These are phyloP conservation scores for Oreochromis mossambicus DNA, from an alignment of 2,797 vertebrate genomes.

Conservation along the genomic window DNA sequence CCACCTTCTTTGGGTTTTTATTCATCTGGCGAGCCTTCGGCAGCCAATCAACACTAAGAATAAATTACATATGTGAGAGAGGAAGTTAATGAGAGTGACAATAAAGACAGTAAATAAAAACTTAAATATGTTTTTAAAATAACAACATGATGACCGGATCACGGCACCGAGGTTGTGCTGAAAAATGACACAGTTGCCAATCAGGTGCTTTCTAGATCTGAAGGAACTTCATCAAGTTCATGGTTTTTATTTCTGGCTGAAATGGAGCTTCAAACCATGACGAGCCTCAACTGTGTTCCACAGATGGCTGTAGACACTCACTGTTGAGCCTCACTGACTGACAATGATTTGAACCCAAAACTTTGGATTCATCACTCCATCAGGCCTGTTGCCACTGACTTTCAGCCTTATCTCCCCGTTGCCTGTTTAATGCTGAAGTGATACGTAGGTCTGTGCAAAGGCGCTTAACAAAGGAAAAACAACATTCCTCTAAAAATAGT, in stretches of 20 bases:
- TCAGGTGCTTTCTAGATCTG: neutral
- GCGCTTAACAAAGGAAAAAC: neutral
- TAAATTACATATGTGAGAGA: neutral
- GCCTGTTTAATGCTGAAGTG: neutral
- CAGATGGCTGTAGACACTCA: neutral
- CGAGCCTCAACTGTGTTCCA: neutral
- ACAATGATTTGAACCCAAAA: neutral
- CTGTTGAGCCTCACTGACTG: neutral
- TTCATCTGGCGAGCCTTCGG: neutral
- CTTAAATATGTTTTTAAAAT: neutral
- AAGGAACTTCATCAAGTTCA: neutral
- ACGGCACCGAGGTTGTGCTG: neutral
- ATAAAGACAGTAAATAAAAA: neutral
- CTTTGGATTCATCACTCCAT: neutral
- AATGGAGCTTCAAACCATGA: neutral
- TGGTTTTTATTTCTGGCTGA: neutral
- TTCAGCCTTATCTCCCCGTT: neutral
- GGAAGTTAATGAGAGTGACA: neutral
- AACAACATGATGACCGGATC: neutral
- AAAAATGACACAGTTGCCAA: neutral
- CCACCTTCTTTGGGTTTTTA: accelerated
- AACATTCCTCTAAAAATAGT: neutral
- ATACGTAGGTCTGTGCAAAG: neutral
- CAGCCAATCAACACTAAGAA: neutral
- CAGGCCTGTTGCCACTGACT: neutral